Evolutionary conservation across 1,140 invertebrate genomes (phyloP).

Genomic region (Stegodyphus mimosarum): DNA sequence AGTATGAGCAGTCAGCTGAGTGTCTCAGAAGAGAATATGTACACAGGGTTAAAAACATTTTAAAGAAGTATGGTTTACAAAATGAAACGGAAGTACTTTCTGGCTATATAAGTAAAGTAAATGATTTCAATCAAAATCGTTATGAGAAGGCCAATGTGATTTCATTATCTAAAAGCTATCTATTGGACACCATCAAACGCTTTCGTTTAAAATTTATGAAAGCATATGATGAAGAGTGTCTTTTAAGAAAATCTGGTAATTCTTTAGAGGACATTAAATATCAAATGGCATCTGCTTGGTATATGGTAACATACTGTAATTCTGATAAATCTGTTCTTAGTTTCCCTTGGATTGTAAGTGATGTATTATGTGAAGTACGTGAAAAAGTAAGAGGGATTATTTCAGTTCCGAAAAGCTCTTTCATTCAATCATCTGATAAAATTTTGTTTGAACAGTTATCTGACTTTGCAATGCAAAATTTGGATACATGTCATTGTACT

Average conservation of each 20-base stretch:
- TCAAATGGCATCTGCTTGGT: conserved; percentile 52
- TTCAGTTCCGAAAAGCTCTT: conserved; percentile 7
- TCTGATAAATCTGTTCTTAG: conserved; percentile 14
- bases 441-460: background rate
- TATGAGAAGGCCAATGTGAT: conserved; percentile 36
- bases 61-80: conserved; percentile 64
- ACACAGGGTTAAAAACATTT: conserved; percentile 61
- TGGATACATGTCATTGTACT: conserved; percentile 7
- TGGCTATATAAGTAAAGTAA: conserved; percentile 44
- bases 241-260: background rate
- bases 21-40: conserved; percentile 58
- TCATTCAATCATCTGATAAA: conserved; percentile 24
- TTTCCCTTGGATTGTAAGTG: conserved; percentile 54
- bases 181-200: conserved; percentile 31
- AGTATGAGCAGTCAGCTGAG: conserved; percentile 59
- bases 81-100: conserved; percentile 64
- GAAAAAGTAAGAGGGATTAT: background rate
- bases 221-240: conserved; percentile 7
- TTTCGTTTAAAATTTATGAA: conserved; percentile 8
- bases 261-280: conserved; percentile 12
- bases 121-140: conserved; percentile 33
- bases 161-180: conserved; percentile 17
- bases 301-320: conserved; percentile 43
- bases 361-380: conserved; percentile 31
- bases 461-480: background rate